Conservation (phyloP, 2,888 invertebrate genomes). For the Philhelius pedissequus region DNA sequence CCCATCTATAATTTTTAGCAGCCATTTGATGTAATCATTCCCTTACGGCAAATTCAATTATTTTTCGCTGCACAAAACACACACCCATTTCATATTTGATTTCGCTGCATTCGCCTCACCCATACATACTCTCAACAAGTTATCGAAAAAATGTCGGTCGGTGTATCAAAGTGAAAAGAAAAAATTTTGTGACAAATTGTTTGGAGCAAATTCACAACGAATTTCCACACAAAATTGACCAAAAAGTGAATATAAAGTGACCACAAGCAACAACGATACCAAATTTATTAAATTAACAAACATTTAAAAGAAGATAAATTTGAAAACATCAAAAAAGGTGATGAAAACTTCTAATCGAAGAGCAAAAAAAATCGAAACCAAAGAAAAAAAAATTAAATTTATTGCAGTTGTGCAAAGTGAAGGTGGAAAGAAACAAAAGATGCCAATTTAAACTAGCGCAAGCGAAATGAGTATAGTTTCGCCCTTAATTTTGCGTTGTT, state of each 20-base stretch:
- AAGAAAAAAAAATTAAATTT: conserved; percentile 11
- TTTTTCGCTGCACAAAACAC: conserved; percentile 6
- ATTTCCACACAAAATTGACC: conserved; percentile 34
- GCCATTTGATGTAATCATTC: conserved; percentile 5
- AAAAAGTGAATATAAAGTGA: conserved; percentile 52
- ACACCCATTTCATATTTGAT: conserved; percentile 33
- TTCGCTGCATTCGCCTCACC: conserved; percentile 47
- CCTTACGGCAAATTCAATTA: not conserved
- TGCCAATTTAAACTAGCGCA: not conserved
- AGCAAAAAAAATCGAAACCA: not conserved
- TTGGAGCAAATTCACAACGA: conserved; percentile 43
- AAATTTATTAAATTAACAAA: conserved; percentile 15
- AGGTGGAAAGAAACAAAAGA: conserved; percentile 35
- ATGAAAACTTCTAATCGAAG: conserved; percentile 39
- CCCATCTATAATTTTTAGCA: not conserved
- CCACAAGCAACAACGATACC: not conserved
- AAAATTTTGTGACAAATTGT: conserved; percentile 61
- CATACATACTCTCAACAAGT: conserved; percentile 66
- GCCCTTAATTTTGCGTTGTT: conserved; percentile 52
- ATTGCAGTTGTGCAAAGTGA: conserved; percentile 61
- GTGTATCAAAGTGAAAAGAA: conserved; percentile 49
- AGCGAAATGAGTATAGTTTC: conserved; percentile 44
- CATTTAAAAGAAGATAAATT: conserved; percentile 25
- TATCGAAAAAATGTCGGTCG: conserved; percentile 68
- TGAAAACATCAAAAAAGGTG: conserved; percentile 58